Evolutionary conservation across 2,888 invertebrate species (phyloP).

Genomic region (Hypsopygia costalis): DNA sequence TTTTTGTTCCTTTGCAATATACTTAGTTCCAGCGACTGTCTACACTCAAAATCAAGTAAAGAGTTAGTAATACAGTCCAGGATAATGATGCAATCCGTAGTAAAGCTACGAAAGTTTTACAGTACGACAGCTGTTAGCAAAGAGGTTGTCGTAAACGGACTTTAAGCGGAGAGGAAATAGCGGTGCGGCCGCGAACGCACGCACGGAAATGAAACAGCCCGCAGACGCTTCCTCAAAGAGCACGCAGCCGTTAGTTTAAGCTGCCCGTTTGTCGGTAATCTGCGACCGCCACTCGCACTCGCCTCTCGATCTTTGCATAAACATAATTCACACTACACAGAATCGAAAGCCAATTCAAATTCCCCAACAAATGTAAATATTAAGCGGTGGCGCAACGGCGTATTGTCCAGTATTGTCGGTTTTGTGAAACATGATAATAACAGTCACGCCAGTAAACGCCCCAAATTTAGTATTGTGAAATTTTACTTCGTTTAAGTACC

Average conservation of each 20-base stretch:
- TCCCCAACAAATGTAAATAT: slow-evolving; percentile 10
- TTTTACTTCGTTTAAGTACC: too few relatives aligned
- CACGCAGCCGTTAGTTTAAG: slow-evolving; percentile 26
- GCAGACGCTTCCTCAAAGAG: slow-evolving; percentile 35
- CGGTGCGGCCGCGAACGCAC: slow-evolving; percentile 40
- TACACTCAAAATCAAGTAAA: too few relatives aligned
- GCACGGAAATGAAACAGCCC: slow-evolving; percentile 58
- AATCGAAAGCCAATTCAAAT: slow-evolving; percentile 12
- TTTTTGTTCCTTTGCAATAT: too few relatives aligned
- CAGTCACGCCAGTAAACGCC: background rate
- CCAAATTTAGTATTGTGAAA: too few relatives aligned
- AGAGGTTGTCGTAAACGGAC: slow-evolving; percentile 41
- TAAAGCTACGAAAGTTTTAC: background rate
- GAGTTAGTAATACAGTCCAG: too few relatives aligned
- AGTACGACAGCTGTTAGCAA: slow-evolving; percentile 11
- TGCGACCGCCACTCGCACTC: slow-evolving; percentile 7
- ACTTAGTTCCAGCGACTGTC: too few relatives aligned
- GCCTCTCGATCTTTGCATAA: slow-evolving; percentile 15
- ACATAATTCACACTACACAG: slow-evolving; percentile 16
- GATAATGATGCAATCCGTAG: too few relatives aligned
- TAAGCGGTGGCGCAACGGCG: slow-evolving; percentile 9
- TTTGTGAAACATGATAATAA: slow-evolving; percentile 7
- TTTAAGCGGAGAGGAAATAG: slow-evolving; percentile 48
- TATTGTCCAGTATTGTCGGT: slow-evolving; percentile 7
- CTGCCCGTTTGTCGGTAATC: slow-evolving; percentile 6